These are phyloP conservation scores for Dipodomys stephensi DNA, from an alignment of 2,113 vertebrate genomes.

Conservation along the genomic window DNA sequence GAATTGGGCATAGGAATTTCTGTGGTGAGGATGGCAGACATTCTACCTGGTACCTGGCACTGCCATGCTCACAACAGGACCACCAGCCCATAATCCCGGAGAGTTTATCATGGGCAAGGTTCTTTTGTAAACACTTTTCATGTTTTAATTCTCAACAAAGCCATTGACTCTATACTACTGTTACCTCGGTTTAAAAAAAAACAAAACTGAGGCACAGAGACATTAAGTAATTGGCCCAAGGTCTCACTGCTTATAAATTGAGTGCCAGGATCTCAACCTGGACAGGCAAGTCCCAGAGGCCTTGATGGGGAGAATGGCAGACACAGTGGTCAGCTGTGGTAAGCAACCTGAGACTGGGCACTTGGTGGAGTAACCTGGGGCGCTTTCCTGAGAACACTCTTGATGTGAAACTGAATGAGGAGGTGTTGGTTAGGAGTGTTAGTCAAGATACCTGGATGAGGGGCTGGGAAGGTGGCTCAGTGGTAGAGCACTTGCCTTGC, in stretches of 20 bases:
- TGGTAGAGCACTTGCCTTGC: too few relatives aligned
- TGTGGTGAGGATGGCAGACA: neutral
- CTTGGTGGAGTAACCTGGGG: neutral
- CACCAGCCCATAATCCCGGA: neutral
- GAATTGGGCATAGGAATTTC: neutral
- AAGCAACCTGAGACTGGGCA: neutral
- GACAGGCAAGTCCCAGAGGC: neutral
- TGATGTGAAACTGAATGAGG: neutral
- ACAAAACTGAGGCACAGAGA: neutral
- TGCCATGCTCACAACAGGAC: neutral
- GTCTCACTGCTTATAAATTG: neutral
- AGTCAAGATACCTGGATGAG: neutral
- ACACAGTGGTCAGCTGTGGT: neutral
- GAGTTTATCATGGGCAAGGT: neutral
- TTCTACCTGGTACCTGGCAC: neutral
- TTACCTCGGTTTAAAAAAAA: neutral
- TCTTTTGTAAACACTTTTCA: neutral
- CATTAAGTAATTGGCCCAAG: neutral
- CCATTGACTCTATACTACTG: neutral
- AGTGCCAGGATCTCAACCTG: neutral
- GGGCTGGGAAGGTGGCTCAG: too few relatives aligned
- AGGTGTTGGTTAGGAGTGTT: neutral
- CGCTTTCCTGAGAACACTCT: neutral
- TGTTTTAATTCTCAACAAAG: neutral
- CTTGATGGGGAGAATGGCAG: neutral